Conservation (phyloP, 2,113 vertebrate genomes). For the Grantiella picta region DNA sequence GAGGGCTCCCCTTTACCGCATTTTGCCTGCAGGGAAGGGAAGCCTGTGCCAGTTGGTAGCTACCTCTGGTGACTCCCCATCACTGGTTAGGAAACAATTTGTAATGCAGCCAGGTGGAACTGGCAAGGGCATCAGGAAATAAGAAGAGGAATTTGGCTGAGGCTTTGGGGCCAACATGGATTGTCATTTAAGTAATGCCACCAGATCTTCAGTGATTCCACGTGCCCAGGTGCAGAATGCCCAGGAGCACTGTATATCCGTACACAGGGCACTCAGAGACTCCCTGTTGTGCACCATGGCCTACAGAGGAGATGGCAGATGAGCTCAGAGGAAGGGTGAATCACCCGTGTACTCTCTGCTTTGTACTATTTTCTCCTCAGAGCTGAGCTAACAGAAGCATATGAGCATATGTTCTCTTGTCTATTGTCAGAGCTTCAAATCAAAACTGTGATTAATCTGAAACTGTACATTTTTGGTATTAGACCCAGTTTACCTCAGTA, state of each 20-base stretch:
- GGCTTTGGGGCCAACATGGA: background rate
- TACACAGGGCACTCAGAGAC: background rate
- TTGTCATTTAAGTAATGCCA: background rate
- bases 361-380: background rate
- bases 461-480: background rate
- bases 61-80: background rate
- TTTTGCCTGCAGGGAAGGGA: background rate
- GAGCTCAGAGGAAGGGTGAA: conserved; percentile 1
- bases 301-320: background rate
- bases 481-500: background rate
- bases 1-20: background rate
- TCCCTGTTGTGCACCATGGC: background rate
- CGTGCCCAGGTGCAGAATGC: background rate
- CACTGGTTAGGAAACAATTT: background rate
- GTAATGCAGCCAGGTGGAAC: background rate
- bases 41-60: background rate
- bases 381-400: background rate
- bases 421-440: conserved; percentile 22
- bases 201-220: background rate
- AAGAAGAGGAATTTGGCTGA: background rate
- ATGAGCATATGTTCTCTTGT: conserved; percentile 2
- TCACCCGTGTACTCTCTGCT: background rate
- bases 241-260: background rate
- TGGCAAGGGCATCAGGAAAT: background rate
- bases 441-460: conserved; percentile 27